Conservation (phyloP, 2,113 vertebrate genomes). For the Neofelis nebulosa region DNA sequence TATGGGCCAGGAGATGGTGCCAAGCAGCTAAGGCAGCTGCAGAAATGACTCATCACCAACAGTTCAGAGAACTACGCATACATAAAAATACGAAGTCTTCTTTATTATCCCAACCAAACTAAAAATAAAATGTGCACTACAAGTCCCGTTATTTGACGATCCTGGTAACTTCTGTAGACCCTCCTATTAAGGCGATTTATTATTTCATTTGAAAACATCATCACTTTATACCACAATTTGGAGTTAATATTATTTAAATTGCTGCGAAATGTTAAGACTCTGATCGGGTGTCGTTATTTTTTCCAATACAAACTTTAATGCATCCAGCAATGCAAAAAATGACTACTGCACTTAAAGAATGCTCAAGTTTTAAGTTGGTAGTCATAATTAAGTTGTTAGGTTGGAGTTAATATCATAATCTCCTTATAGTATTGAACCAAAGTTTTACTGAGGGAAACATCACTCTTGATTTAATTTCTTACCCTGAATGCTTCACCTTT, state of each 20-base stretch:
- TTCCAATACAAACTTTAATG: background rate
- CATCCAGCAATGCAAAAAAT: background rate
- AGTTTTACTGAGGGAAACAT: conserved; percentile 35
- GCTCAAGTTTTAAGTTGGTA: background rate
- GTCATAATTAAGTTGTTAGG: background rate
- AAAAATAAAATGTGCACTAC: background rate
- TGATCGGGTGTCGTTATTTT: background rate
- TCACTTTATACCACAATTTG: background rate
- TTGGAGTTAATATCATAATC: conserved; percentile 35
- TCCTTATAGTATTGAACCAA: conserved; percentile 27
- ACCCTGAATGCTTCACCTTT: background rate
- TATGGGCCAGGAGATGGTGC: background rate
- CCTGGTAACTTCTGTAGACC: background rate
- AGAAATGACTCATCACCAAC: too few species aligned
- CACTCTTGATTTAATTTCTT: conserved; percentile 55
- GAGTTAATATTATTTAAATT: background rate
- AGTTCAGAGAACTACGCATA: background rate
- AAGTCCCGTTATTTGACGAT: background rate
- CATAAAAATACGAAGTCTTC: background rate
- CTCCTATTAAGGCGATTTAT: background rate
- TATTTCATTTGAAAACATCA: conserved; percentile 40
- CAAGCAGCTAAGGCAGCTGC: background rate
- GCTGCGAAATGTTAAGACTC: background rate
- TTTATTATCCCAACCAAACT: background rate
- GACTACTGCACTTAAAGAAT: background rate